These are phyloP conservation scores for Tribolium madens DNA, from an alignment of 1,140 invertebrate species.

Conservation along the genomic window DNA sequence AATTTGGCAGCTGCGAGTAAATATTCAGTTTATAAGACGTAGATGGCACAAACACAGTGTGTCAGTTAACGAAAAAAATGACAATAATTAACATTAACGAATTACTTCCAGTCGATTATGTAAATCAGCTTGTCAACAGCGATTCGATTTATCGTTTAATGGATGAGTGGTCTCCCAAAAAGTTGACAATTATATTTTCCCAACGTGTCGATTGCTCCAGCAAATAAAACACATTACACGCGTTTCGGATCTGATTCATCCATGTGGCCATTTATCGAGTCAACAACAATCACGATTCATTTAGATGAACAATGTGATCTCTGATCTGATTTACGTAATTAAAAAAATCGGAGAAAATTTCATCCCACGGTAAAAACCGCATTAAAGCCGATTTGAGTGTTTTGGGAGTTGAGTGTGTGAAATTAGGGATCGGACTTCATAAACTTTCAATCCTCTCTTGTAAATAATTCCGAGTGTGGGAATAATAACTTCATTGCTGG, in stretches of 20 bases:
- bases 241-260: slow-evolving; percentile 22
- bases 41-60: background rate
- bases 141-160: slow-evolving; percentile 10
- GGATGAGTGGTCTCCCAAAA: slow-evolving; percentile 22
- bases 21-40: background rate
- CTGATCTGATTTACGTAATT: background rate
- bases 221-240: slow-evolving; percentile 27
- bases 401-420: slow-evolving; percentile 13
- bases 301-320: background rate
- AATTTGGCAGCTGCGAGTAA: too few relatives aligned
- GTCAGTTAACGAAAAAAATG: background rate
- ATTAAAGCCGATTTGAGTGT: background rate
- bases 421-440: slow-evolving; percentile 5
- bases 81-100: slow-evolving; percentile 14
- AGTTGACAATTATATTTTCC: slow-evolving; percentile 10
- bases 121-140: background rate
- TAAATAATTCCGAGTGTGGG: slow-evolving; percentile 53
- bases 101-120: slow-evolving; percentile 15
- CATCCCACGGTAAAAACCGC: background rate
- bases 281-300: slow-evolving; percentile 12
- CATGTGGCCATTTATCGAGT: slow-evolving; percentile 24
- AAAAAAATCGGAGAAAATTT: background rate
- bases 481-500: slow-evolving; percentile 56
- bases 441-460: slow-evolving; percentile 33
- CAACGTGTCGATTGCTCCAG: slow-evolving; percentile 8